Evolutionary conservation across 2,113 vertebrate genomes (phyloP).

Genomic region (Paralichthys olivaceus): DNA sequence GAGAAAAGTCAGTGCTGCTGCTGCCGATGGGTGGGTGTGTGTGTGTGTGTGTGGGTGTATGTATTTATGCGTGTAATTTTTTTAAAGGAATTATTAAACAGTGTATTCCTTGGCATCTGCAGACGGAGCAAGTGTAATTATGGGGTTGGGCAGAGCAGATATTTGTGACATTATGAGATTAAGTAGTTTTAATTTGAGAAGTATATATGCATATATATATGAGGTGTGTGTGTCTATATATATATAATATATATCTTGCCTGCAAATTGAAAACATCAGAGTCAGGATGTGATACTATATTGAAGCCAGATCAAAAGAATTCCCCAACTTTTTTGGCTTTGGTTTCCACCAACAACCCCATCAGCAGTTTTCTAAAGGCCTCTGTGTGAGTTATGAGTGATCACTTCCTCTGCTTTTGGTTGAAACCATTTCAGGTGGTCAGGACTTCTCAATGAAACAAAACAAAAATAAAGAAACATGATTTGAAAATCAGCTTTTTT

Average conservation of each 20-base stretch:
- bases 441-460: no score
- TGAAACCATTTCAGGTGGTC: no score
- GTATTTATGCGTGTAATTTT: slow-evolving; percentile 29
- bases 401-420: no score
- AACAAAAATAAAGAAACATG: background rate
- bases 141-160: background rate
- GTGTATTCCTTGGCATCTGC: slow-evolving; percentile 39
- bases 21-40: slow-evolving; percentile 83
- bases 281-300: background rate
- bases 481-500: background rate
- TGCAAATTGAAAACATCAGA: background rate
- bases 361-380: background rate
- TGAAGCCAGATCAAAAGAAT: background rate
- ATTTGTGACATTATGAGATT: background rate
- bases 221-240: background rate
- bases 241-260: background rate
- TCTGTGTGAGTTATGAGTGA: no score
- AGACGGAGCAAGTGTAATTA: slow-evolving; percentile 15
- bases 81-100: slow-evolving; percentile 25
- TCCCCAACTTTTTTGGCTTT: no score
- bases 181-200: background rate
- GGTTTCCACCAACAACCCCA: background rate
- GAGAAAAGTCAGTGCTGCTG: slow-evolving; percentile 95
- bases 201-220: background rate
- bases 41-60: slow-evolving; percentile 44